A percentile compares a stretch with the other conserved stretches of the same genome.
phyloP scores from a whole-genome alignment of 2,888 invertebrate genomes.

The Unio pictorum region DNA sequence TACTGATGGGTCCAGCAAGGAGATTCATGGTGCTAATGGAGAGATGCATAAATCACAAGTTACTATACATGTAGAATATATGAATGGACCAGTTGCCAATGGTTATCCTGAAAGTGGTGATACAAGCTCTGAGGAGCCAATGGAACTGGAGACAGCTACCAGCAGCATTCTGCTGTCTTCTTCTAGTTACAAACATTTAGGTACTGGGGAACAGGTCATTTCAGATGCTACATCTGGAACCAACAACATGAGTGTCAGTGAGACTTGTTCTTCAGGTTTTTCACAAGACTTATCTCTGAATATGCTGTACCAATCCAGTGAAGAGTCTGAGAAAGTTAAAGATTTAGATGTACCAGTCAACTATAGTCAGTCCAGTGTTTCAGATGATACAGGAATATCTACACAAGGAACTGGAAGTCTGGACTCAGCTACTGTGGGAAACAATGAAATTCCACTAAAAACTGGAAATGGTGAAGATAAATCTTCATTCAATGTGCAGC shows the following conservation, averaged over 20 bases:
- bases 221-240: background rate
- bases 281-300: too few species aligned
- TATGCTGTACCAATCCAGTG: too few species aligned
- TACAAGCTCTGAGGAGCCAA: background rate
- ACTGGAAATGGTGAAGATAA: constrained; percentile 2
- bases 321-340: too few species aligned
- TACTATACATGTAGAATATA: background rate
- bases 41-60: background rate
- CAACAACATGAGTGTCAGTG: too few species aligned
- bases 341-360: too few species aligned
- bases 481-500: background rate
- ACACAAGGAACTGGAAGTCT: too few species aligned
- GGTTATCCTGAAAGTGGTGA: background rate
- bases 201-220: background rate
- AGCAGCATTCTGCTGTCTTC: background rate
- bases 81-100: background rate
- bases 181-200: too few species aligned
- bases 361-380: too few species aligned
- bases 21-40: background rate
- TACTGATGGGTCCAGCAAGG: too few species aligned
- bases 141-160: background rate
- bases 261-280: background rate
- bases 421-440: too few species aligned
- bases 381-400: too few species aligned
- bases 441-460: too few species aligned